These are phyloP conservation scores for Carlito syrichta DNA, from an alignment of 2,113 vertebrate genomes.

Conservation along the genomic window DNA sequence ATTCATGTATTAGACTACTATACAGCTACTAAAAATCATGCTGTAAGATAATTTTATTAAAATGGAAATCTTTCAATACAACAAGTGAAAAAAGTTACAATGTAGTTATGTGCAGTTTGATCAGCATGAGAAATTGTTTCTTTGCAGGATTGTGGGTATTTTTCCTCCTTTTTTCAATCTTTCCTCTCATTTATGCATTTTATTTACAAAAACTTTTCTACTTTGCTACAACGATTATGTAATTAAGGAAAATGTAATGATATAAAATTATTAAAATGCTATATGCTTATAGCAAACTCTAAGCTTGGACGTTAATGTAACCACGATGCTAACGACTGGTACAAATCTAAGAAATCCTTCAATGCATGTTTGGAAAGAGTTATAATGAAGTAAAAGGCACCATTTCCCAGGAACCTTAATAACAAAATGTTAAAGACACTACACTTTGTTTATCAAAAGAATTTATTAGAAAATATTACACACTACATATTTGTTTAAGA, in stretches of 20 bases:
- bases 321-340: neutral
- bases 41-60: constrained; percentile 26
- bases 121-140: neutral
- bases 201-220: neutral
- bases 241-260: neutral
- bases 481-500: constrained; percentile 75
- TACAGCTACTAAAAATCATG: neutral
- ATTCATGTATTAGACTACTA: neutral
- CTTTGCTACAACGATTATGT: neutral
- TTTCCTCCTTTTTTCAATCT: constrained; percentile 1
- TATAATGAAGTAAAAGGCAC: neutral
- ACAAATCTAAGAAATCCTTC: constrained; percentile 11
- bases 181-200: neutral
- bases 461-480: constrained; percentile 85
- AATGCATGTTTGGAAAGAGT: neutral
- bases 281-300: neutral
- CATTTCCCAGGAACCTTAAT: constrained; percentile 37
- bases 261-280: constrained; percentile 30
- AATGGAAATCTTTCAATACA: neutral
- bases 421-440: constrained; percentile 69
- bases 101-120: neutral
- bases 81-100: constrained; percentile 14
- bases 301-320: neutral
- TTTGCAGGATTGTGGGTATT: neutral
- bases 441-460: constrained; percentile 78